phyloP scores from a whole-genome alignment of 2,797 vertebrate species.

The Petrocephalus sullivani region DNA sequence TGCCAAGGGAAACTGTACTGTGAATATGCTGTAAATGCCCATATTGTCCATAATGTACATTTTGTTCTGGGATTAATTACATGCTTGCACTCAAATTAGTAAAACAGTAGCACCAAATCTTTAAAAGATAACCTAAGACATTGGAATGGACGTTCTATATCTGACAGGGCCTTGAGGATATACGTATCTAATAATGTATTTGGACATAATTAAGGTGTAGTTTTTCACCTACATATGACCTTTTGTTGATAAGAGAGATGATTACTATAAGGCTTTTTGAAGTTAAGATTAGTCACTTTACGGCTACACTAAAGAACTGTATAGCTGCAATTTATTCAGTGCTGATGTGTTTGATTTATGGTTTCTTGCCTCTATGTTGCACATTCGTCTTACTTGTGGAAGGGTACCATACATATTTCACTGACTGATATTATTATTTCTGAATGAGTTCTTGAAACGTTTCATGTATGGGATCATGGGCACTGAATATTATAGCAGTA shows the following conservation, averaged over 20 bases:
- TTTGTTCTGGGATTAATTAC: not conserved
- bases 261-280: not conserved
- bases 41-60: not conserved
- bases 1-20: not conserved
- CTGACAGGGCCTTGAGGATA: not conserved
- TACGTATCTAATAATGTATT: not conserved
- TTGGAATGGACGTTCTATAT: not conserved
- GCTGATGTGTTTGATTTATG: not conserved
- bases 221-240: not conserved
- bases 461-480: not conserved
- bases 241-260: not conserved
- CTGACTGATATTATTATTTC: not conserved
- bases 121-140: not conserved
- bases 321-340: not conserved
- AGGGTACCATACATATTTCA: slow-evolving; percentile 1
- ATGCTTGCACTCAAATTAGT: not conserved
- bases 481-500: not conserved
- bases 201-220: not conserved
- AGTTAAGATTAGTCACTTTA: not conserved
- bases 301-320: not conserved
- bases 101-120: not conserved
- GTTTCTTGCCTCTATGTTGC: not conserved
- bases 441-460: not conserved
- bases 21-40: not conserved
- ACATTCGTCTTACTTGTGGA: not conserved